These are phyloP conservation scores for Erynnis tages DNA, from an alignment of 2,888 invertebrate species.

Conservation along the genomic window DNA sequence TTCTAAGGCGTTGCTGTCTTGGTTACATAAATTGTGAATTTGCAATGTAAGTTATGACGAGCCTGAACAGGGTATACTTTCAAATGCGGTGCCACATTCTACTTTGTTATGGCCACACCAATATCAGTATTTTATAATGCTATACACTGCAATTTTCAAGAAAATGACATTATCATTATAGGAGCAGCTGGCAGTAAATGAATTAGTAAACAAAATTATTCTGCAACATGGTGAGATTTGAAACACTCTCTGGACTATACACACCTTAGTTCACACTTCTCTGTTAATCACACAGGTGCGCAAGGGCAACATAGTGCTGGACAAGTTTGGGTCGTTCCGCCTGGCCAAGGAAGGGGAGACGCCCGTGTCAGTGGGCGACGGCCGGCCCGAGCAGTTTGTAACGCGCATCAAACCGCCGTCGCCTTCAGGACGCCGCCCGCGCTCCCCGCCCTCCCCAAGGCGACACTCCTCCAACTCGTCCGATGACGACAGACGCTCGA, in stretches of 20 bases:
- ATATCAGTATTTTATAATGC: too few relatives aligned
- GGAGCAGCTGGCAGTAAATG: too few relatives aligned
- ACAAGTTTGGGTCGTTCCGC: slow-evolving; percentile 88
- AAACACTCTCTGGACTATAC: not conserved
- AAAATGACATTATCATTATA: too few relatives aligned
- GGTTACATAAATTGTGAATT: too few relatives aligned
- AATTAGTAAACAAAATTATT: too few relatives aligned
- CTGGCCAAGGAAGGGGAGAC: slow-evolving; percentile 81
- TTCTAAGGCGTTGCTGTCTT: too few relatives aligned
- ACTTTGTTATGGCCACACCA: too few relatives aligned
- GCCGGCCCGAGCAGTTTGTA: slow-evolving; percentile 77
- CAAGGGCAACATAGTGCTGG: slow-evolving; percentile 83
- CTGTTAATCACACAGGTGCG: slow-evolving; percentile 57
- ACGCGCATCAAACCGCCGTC: slow-evolving; percentile 72
- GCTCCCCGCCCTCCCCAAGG: slow-evolving; percentile 70
- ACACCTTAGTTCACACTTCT: not conserved
- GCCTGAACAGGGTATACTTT: too few relatives aligned
- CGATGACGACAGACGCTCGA: slow-evolving; percentile 55
- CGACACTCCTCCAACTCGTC: slow-evolving; percentile 68
- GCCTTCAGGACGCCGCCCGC: slow-evolving; percentile 62
- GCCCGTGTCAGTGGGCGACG: slow-evolving; percentile 70
- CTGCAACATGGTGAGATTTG: too few relatives aligned
- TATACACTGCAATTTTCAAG: too few relatives aligned
- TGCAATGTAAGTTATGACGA: too few relatives aligned
- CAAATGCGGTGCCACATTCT: too few relatives aligned